These are phyloP conservation scores for Odiellus spinosus DNA, from an alignment of 2,888 invertebrate genomes.

Conservation along the genomic window DNA sequence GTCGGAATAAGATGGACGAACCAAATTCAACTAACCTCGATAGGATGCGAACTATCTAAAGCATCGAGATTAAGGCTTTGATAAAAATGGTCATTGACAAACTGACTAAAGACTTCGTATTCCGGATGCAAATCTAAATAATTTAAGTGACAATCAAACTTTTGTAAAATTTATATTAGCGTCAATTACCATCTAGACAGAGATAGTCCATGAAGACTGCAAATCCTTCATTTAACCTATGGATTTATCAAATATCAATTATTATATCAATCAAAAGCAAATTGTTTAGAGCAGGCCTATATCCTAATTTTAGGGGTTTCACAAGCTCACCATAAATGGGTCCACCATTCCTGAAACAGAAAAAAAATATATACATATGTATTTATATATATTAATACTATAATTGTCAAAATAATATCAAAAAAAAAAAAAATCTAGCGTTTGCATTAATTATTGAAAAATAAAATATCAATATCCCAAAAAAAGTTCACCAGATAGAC, in stretches of 20 bases:
- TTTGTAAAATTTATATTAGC: too few relatives aligned
- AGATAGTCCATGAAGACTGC: constrained; percentile 60
- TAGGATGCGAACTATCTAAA: constrained; percentile 66
- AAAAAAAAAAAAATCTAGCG: too few relatives aligned
- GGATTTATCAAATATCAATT: too few relatives aligned
- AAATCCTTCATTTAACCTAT: constrained; percentile 70
- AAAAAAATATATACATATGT: not conserved
- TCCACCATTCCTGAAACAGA: constrained; percentile 67
- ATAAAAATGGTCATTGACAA: constrained; percentile 58
- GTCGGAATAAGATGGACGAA: not conserved
- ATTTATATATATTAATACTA: too few relatives aligned
- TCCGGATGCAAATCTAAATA: constrained; percentile 38
- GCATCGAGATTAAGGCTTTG: constrained; percentile 61
- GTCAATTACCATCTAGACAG: constrained; percentile 39
- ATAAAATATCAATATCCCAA: too few relatives aligned
- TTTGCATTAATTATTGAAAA: not conserved
- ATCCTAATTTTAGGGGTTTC: too few relatives aligned
- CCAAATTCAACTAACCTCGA: constrained; percentile 42
- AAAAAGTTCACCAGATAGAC: too few relatives aligned
- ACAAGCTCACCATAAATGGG: constrained; percentile 55
- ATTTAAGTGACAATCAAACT: too few relatives aligned
- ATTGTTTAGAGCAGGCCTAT: too few relatives aligned
- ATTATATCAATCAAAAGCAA: too few relatives aligned
- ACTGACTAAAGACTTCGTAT: constrained; percentile 66
- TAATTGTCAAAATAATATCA: too few relatives aligned